Percentiles rank a stretch among this genome's conserved stretches.
Conservation (phyloP, 2,888 invertebrate genomes). For the Pachydiplax longipennis region DNA sequence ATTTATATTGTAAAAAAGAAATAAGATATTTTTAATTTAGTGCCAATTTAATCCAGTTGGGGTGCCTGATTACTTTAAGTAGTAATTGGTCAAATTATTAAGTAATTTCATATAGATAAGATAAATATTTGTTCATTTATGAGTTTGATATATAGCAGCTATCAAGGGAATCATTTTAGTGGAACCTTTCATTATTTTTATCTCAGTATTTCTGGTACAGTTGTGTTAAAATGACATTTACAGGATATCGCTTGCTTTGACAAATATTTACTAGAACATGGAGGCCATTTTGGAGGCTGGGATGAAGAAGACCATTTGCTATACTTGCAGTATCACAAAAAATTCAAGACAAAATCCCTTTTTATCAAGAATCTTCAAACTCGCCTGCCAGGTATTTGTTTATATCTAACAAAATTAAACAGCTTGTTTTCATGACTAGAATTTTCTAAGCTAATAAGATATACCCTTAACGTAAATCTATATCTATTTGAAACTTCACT, state of each 20-base stretch:
- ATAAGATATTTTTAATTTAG: no score
- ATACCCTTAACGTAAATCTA: no score
- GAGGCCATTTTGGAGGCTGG: slow-evolving; percentile 34
- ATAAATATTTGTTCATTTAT: no score
- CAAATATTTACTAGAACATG: neutral
- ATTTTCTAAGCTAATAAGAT: neutral
- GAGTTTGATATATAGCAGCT: no score
- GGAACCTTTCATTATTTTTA: neutral
- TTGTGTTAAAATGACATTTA: neutral
- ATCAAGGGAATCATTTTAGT: neutral
- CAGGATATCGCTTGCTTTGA: neutral
- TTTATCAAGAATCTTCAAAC: neutral
- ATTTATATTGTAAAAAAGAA: no score
- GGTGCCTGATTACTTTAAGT: no score
- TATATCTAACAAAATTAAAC: neutral
- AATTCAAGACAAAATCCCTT: neutral
- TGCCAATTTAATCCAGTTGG: no score
- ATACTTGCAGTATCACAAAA: neutral
- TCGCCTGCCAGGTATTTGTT: neutral
- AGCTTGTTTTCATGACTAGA: neutral
- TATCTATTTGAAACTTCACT: no score
- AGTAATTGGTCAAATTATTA: no score
- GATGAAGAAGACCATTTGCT: slow-evolving; percentile 23
- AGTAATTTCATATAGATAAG: no score
- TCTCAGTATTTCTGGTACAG: no score